These are phyloP conservation scores for Troilus luridus DNA, from an alignment of 2,888 invertebrate species.

Conservation along the genomic window DNA sequence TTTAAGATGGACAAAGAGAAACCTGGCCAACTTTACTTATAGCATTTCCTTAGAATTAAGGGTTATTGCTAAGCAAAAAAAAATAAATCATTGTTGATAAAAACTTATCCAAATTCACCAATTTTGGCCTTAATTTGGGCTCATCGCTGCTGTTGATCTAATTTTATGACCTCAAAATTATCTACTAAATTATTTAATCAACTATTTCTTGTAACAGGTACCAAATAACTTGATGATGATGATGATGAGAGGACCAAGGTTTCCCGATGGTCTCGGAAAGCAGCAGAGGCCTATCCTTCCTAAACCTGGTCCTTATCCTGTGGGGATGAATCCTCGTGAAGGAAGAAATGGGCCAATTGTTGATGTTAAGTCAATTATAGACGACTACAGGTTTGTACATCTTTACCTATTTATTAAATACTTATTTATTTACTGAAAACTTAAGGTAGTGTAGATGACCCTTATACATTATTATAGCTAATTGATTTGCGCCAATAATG, in stretches of 20 bases:
- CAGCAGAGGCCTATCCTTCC: constrained; percentile 69
- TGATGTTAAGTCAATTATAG: constrained; percentile 86
- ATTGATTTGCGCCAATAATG: no score
- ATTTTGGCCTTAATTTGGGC: no score
- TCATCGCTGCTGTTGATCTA: background rate
- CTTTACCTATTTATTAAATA: constrained; percentile 25
- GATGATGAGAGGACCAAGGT: constrained; percentile 51
- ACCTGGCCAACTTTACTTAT: no score
- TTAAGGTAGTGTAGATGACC: background rate
- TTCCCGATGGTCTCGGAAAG: background rate
- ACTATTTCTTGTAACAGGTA: background rate
- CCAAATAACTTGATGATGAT: constrained; percentile 45
- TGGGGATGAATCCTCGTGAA: constrained; percentile 68
- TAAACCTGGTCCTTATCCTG: constrained; percentile 67
- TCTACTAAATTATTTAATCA: background rate
- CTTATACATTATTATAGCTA: background rate
- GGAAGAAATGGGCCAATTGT: constrained; percentile 84
- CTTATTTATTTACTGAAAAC: background rate
- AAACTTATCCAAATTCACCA: no score
- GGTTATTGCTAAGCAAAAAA: no score
- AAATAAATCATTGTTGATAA: no score
- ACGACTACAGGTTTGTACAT: constrained; percentile 77
- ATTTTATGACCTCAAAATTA: background rate
- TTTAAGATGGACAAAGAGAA: no score
- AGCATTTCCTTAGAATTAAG: no score